Base-by-base conservation (phyloP, 1,140 invertebrate species). In the Potamilus streckersoni region DNA sequence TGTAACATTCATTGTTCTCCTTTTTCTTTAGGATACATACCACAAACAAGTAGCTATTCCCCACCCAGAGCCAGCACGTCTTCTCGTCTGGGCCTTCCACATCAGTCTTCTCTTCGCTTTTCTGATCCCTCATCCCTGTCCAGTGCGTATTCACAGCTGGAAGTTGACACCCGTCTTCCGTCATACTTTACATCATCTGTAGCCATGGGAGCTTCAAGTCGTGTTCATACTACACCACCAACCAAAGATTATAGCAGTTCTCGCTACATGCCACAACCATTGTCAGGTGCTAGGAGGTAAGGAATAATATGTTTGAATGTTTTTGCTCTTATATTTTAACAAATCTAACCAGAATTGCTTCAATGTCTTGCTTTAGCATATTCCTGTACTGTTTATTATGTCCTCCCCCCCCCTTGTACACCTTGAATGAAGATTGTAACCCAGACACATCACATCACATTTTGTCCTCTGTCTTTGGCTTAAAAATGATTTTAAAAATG, bases 271-370 rank as follows among this genome's bases (percentile, higher is more conserved):
- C 61, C 75, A 77, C 69, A 77, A 16, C 73, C 69, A 74, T 79
- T 68, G 56, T 81, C 81, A 66, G 81, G 83, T 84, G 83, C 83
- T 84, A 82, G 83, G 81, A 80, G 82, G 82, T 84, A 66, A 59
- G 62, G 62, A 61, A 57, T 61, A 11, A 20, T 1, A 66, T 4
- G 27, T 31, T 31, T 31, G 13, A 59, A 17, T 73, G 1, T 20
- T 13, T 73, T 17, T 1, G 1, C 56, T 59, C 12, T 15, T 20
- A n/a, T 0, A 27, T 14, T 23, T 1, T 14, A 27, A 64, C 6
- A 49, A 49, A 49, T 49, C 38, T 49, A 49, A 49, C 38, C 6
- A 8, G 38, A 49, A 49, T 11, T 61, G 62, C 16, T 20, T 66
- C 16, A 17, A 13, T 56, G 27, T 19, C 20, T 16, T 56, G 15